Conservation (phyloP, 1,140 invertebrate genomes). For the Leptopilina boulardi region DNA sequence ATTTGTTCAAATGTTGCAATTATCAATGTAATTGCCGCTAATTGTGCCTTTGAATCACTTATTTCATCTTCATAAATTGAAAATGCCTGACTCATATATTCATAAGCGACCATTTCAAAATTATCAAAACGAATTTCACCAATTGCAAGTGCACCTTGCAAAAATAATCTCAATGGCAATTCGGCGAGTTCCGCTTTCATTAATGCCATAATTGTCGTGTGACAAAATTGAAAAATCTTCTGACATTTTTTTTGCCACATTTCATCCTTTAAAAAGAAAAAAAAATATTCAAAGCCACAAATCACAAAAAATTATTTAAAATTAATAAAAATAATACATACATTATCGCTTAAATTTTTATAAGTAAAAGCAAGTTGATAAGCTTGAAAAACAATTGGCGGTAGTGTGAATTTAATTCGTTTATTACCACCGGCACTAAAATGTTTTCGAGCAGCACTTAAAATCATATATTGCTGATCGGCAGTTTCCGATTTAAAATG, state of each 20-base stretch:
- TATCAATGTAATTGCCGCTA: conserved; percentile 96
- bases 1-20: conserved; percentile 97
- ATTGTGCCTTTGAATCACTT: conserved; percentile 96
- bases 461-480: conserved; percentile 96
- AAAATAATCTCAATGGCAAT: conserved; percentile 92
- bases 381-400: conserved; percentile 97
- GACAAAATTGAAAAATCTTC: conserved; percentile 99
- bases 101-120: conserved; percentile 97
- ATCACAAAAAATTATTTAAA: conserved; percentile 33
- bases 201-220: conserved; percentile 94
- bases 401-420: conserved; percentile 93
- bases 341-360: conserved; percentile 85
- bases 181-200: conserved; percentile 96
- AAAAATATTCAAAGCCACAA: conserved; percentile 28
- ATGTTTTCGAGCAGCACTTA: conserved; percentile 92
- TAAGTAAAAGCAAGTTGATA: conserved; percentile 93
- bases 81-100: conserved; percentile 99
- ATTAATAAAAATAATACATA: conserved; percentile 65
- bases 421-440: conserved; percentile 91
- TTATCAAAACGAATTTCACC: conserved; percentile 95
- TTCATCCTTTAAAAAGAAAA: conserved; percentile 83
- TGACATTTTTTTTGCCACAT: conserved; percentile 99
- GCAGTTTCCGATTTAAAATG: conserved; percentile 89
- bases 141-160: conserved; percentile 96
- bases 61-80: conserved; percentile 99